Evolutionary conservation across 2,888 invertebrate species (phyloP), one percentile per base, ranked within the genome.

Genomic region (Trissolcus brochymenae): DNA sequence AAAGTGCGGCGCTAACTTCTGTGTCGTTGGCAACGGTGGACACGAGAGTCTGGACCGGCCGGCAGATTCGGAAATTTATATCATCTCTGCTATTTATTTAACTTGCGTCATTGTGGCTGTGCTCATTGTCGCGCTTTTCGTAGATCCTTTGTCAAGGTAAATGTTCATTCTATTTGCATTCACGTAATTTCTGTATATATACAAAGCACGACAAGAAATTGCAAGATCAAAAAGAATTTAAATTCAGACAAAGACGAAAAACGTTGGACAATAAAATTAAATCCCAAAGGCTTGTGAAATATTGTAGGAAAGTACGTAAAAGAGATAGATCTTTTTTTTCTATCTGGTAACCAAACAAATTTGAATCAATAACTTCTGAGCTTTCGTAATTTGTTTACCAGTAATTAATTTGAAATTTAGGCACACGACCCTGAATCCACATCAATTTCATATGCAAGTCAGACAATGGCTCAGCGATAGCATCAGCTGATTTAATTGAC

Each of bases 81-180:
- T 95, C 89, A 95, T 98, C 86, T 94, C 95, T 61, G 93, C 95
- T 82, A 96, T 98, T 83, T 98, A 98, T 88, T 91, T 98, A 76
- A 93, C 94, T 0, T 98, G 97, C 87, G 95, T 97, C 29, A 88
- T 96, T 56, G 91, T 94, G 9, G 98, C 98, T 2, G 95, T 96
- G 1, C 91, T 95, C 76, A 94, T 98, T 87, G 95, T 98, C 65
- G 95, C 95, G 3, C 87, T 97, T 41, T 93, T 98, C 79, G 94
- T 99, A 60, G 98, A 98, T 90, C 96, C 97, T 2, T 91, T 98
- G 2, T 95, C 95, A 81, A 94, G 96, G 94, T 96, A 90, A 89
- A 90, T 82, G 17, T 40, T 1, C 49, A 16, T 59, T 13, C 46
- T 46, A 35, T 29, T 64, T 46, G 46, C 40, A 50, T 40, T 65